Percentiles rank a stretch among this genome's conserved stretches.
Conservation (phyloP, 2,888 invertebrate species). For the Tolmerus cingulatus region DNA sequence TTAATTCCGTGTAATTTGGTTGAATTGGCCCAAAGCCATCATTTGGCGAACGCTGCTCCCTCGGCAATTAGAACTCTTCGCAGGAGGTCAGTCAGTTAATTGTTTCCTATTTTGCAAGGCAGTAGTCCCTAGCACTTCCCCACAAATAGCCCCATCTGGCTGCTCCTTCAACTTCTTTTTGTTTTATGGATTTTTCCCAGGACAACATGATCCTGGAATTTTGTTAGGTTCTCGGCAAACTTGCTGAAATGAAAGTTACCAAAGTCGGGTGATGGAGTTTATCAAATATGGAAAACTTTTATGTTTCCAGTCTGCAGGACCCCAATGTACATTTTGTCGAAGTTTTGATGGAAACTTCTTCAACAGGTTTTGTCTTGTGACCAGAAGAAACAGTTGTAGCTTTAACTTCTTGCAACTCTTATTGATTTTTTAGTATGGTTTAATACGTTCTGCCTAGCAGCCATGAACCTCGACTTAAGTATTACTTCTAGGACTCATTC, state of each 20-base stretch:
- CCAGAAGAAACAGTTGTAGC: background rate
- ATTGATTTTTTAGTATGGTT: background rate
- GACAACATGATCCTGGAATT: background rate
- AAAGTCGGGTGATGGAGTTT: background rate
- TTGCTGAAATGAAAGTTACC: background rate
- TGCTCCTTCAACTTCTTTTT: background rate
- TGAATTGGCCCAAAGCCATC: background rate
- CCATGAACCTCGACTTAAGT: background rate
- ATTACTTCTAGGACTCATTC: background rate
- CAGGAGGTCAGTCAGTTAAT: constrained; percentile 11
- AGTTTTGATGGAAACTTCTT: background rate
- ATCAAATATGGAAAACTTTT: background rate
- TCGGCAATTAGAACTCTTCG: background rate
- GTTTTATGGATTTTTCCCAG: background rate
- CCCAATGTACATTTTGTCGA: background rate
- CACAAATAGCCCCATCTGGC: background rate
- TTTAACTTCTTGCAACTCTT: background rate
- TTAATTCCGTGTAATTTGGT: background rate
- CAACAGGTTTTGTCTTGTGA: background rate
- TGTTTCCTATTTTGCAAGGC: background rate
- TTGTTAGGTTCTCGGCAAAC: background rate
- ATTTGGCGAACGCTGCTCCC: background rate
- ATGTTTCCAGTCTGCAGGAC: background rate
- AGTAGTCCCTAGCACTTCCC: background rate
- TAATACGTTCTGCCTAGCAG: background rate